phyloP scores from a whole-genome alignment of 2,888 invertebrate genomes.

The Calephelis perditalis region DNA sequence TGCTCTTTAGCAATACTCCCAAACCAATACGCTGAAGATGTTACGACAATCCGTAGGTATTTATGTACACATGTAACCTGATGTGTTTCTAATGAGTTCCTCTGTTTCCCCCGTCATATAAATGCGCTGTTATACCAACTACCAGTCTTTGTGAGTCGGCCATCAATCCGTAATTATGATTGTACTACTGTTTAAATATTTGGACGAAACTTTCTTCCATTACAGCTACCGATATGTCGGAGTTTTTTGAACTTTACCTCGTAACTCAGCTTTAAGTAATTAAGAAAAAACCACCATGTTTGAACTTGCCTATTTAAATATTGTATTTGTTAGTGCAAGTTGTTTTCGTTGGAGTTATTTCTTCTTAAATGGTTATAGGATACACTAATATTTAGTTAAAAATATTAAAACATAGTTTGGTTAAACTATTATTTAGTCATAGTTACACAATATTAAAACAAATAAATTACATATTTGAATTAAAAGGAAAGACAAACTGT shows the following conservation, averaged over 20 bases:
- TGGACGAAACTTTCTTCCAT: slow-evolving; percentile 66
- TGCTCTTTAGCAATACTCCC: slow-evolving; percentile 23
- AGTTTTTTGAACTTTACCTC: slow-evolving; percentile 58
- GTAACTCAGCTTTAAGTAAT: slow-evolving; percentile 37
- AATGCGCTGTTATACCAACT: slow-evolving; percentile 63
- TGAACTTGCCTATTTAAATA: neutral
- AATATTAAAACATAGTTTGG: no score
- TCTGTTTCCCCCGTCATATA: slow-evolving; percentile 47
- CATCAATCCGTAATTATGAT: slow-evolving; percentile 61
- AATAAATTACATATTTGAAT: no score
- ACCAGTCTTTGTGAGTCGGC: slow-evolving; percentile 62
- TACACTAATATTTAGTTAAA: no score
- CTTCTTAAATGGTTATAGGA: neutral
- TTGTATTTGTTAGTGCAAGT: slow-evolving; percentile 8
- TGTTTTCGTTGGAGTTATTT: neutral
- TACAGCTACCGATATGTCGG: slow-evolving; percentile 70
- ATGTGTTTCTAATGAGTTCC: slow-evolving; percentile 70
- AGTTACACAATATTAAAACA: slow-evolving; percentile 27
- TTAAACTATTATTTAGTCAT: neutral
- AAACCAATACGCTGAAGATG: slow-evolving; percentile 55
- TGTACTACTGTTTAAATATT: slow-evolving; percentile 67
- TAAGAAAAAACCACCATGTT: slow-evolving; percentile 15
- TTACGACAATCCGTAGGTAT: slow-evolving; percentile 54
- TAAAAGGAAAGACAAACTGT: no score
- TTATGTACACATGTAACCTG: slow-evolving; percentile 68